phyloP scores from a whole-genome alignment of 2,113 vertebrate genomes.

The Anthoscopus minutus region DNA sequence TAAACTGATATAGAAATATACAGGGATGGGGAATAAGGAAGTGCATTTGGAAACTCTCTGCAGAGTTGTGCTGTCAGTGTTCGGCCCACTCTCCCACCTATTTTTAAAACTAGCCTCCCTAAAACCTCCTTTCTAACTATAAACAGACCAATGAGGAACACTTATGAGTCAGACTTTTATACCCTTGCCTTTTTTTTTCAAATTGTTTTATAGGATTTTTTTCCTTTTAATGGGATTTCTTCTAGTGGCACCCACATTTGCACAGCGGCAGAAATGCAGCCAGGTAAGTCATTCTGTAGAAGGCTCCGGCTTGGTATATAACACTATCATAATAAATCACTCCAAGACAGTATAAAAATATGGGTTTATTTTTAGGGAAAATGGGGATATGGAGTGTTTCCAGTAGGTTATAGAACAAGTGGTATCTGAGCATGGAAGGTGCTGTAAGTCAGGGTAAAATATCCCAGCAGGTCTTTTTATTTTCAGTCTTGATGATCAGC shows the following conservation, averaged over 20 bases:
- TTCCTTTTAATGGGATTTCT: not conserved
- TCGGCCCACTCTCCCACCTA: not conserved
- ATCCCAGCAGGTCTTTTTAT: not conserved
- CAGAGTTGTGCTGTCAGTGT: not conserved
- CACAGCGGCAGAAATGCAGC: not conserved
- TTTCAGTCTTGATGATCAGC: not conserved
- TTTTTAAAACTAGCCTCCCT: not conserved
- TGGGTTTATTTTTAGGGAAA: not conserved
- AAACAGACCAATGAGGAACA: not conserved
- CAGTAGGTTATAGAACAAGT: not conserved
- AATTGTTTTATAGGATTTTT: not conserved
- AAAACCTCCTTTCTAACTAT: not conserved
- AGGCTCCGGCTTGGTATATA: not conserved
- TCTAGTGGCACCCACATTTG: not conserved
- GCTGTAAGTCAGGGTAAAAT: not conserved
- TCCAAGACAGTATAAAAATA: not conserved
- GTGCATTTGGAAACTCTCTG: not conserved
- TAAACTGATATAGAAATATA: not conserved
- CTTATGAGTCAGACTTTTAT: not conserved
- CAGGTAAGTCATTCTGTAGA: not conserved
- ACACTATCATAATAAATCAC: not conserved
- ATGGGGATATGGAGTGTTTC: not conserved
- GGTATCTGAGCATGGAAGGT: not conserved
- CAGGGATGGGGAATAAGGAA: not conserved
- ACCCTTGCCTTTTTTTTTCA: not conserved